Evolutionary conservation across 2,888 invertebrate species (phyloP), one percentile per base, ranked within the genome.

Genomic region (Caradrina clavipalpis): DNA sequence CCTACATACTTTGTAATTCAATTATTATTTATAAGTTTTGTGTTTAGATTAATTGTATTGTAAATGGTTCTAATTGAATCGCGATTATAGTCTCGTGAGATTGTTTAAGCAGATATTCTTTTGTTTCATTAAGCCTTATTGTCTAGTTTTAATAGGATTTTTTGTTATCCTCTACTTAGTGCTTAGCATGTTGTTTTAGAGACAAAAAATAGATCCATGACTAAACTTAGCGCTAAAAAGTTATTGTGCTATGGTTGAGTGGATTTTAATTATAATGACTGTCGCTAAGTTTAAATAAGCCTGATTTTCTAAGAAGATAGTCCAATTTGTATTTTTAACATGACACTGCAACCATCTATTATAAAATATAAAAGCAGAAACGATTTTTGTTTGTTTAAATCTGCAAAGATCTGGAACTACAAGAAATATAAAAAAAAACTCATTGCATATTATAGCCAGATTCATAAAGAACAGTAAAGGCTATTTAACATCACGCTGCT

Each of bases 111-210:
- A 63, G 76, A 62, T 70, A 53, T 67, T 73, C 66, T 57, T 64
- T 78, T 81, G 76, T 67, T 70, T 76, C 65, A 79, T 79, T 74
- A 76, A 45, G 51, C 57, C 53, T 61, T 73, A 76, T 80, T 73
- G 70, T 67, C 60, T 73, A n/a, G 8, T 17, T 73, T 68, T 54
- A 63, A 56, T 62, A 26, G 58, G 45, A 22, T 53, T 73, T 76
- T 59, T 73, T 76, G 45, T 49, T 31, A 10, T n/a, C 35, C 15
- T 21, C 51, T 49, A 59, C 62, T 69, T 67, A 75, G 58, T 62
- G 60, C 47, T 78, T 67, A 59, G 66, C 71, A 53, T 68, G 69
- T 71, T 64, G 53, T 75, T 66, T 58, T 64, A 50, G 21, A 55
- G 0, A 47, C 53, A 79, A 79, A 79, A 72, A 76, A 73, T 17